phyloP scores from a whole-genome alignment of 1,140 invertebrate genomes.

The Drosophila sucinea region DNA sequence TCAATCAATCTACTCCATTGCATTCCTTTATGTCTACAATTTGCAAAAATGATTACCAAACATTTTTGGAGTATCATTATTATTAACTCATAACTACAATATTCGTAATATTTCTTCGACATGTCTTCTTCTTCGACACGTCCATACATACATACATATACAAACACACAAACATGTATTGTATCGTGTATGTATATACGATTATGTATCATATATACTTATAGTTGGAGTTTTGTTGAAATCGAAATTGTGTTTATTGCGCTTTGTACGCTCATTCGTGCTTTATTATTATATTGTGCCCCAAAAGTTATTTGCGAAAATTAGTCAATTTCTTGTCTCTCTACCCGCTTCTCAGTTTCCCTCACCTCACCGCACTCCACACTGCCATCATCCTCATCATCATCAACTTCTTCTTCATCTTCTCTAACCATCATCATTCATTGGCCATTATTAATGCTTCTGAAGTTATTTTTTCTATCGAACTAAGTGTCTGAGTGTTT shows the following conservation, averaged over 20 bases:
- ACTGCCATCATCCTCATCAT: background rate
- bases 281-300: constrained; percentile 44
- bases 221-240: constrained; percentile 49
- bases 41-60: constrained; percentile 68
- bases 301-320: constrained; percentile 75
- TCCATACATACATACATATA: background rate
- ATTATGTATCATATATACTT: constrained; percentile 4
- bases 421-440: constrained; percentile 23
- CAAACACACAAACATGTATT: background rate
- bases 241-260: constrained; percentile 54
- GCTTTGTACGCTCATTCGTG: constrained; percentile 41
- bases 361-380: background rate
- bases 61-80: constrained; percentile 54
- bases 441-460: constrained; percentile 56
- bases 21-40: constrained; percentile 34
- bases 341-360: constrained; percentile 3
- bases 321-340: constrained; percentile 63
- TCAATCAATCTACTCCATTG: constrained; percentile 4
- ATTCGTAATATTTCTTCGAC: constrained; percentile 20
- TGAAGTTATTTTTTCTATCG: constrained; percentile 20
- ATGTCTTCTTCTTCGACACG: background rate
- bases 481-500: background rate
- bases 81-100: constrained; percentile 56
- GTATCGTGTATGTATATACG: background rate
- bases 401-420: constrained; percentile 42